Conservation (phyloP, 2,888 invertebrate species). For the Agrotis exclamationis region DNA sequence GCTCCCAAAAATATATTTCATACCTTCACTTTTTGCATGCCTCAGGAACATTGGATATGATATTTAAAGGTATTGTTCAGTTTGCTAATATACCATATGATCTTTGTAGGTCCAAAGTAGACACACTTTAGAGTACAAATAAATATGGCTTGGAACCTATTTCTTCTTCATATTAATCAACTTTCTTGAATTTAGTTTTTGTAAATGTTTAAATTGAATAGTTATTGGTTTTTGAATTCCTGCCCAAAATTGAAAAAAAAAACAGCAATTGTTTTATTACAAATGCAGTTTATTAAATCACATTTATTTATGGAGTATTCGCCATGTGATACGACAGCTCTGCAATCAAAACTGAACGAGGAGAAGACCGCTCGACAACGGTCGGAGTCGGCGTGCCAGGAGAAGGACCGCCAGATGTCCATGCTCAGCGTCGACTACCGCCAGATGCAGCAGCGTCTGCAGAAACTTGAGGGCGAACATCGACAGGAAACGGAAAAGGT, state of each 20-base stretch:
- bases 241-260: slow-evolving; percentile 5
- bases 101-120: slow-evolving; percentile 57
- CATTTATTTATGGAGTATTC: slow-evolving; percentile 36
- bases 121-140: slow-evolving; percentile 46
- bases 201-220: slow-evolving; percentile 9
- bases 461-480: slow-evolving; percentile 97
- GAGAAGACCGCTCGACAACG: slow-evolving; percentile 97
- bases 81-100: slow-evolving; percentile 80
- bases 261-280: neutral
- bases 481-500: slow-evolving; percentile 97
- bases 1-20: slow-evolving; percentile 77
- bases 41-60: slow-evolving; percentile 93
- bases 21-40: slow-evolving; percentile 90
- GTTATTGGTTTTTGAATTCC: neutral
- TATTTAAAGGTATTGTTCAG: slow-evolving; percentile 92
- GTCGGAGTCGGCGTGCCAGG: slow-evolving; percentile 96
- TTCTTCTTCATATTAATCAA: slow-evolving; percentile 20
- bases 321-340: slow-evolving; percentile 89
- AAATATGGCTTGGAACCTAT: slow-evolving; percentile 39
- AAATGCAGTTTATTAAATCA: slow-evolving; percentile 16
- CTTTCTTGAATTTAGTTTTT: slow-evolving; percentile 17
- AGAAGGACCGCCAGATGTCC: slow-evolving; percentile 98
- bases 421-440: slow-evolving; percentile 98
- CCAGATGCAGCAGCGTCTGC: slow-evolving; percentile 97
- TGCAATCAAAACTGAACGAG: slow-evolving; percentile 97